Base-by-base conservation (phyloP, 2,797 vertebrate species). In the Acropternis orthonyx region DNA sequence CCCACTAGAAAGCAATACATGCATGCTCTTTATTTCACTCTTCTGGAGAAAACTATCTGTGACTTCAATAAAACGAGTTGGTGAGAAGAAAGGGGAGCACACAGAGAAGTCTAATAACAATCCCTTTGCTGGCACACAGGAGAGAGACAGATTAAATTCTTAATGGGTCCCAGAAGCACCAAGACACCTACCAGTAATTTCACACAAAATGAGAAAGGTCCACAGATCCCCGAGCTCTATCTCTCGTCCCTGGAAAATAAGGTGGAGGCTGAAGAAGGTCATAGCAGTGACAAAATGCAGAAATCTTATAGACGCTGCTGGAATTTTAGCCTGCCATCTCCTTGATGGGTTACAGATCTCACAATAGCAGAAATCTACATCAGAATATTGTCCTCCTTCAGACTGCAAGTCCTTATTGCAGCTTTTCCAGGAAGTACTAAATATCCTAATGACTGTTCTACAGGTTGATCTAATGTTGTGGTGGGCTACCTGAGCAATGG, bases 51-150 rank as follows among this genome's bases (percentile, higher is more conserved):
- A 85, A 41, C 19, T 15, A 8, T 32, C 54, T 79, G 52, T 1
- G 1, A 23, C 56, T 73, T 59, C 34, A 32, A 63, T 55, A 52
- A 41, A 11, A 18, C 1, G 0, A n/a, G 23, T 0, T 82, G 27
- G 13, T 49, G 48, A 75, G 37, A 80, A 67, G 41, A 54, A 74
- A 78, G 68, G 36, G 30, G 39, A 73, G 24, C 5, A 78, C 36
- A 14, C 34, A 76, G 62, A 54, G 21, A 5, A 72, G 14, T 20
- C 59, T 43, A 51, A 71, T 56, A 88, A 52, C 52, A 55, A 37
- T n/a, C 27, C 12, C 39, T 39, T n/a, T 36, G n/a, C 9, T 77
- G 52, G 37, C 56, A 69, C 23, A 36, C 12, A 52, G 5, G 23
- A n/a, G 10, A 69, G 24, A 66, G 27, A 30, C 14, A 52, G 36